These are phyloP conservation scores for Astyanax mexicanus DNA, from an alignment of 2,797 vertebrate species.

Conservation along the genomic window DNA sequence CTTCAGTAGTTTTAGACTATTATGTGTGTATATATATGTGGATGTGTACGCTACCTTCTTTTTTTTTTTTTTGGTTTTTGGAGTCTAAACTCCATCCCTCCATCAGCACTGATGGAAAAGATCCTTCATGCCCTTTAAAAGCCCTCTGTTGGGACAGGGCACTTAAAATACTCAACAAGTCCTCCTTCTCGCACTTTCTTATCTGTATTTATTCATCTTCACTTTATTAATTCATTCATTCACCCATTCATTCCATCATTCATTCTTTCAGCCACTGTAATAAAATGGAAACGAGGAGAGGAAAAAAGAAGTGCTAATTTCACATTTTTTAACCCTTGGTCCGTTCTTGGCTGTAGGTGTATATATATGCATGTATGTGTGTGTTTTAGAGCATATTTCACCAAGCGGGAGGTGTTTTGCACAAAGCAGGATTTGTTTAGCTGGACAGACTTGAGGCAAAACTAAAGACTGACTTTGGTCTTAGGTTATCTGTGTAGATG, in stretches of 20 bases:
- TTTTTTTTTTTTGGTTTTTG: slow-evolving; percentile 48
- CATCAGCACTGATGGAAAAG: slow-evolving; percentile 34
- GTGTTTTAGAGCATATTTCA: slow-evolving; percentile 15
- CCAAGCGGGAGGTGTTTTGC: neutral
- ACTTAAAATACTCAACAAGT: neutral
- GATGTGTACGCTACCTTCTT: no score
- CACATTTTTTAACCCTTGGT: slow-evolving; percentile 50
- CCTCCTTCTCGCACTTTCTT: slow-evolving; percentile 44
- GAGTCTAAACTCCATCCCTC: slow-evolving; percentile 28
- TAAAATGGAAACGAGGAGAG: slow-evolving; percentile 46
- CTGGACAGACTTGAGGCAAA: neutral
- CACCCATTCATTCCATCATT: slow-evolving; percentile 22
- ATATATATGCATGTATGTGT: neutral
- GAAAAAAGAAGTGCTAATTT: slow-evolving; percentile 72
- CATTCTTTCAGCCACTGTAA: slow-evolving; percentile 35
- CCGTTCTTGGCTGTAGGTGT: neutral
- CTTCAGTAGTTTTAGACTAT: neutral
- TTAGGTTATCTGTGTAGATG: neutral
- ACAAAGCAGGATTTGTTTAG: slow-evolving; percentile 1
- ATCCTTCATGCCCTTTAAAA: slow-evolving; percentile 46
- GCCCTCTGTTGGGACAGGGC: slow-evolving; percentile 36
- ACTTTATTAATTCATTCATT: slow-evolving; percentile 45
- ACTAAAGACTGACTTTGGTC: neutral
- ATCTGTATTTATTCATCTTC: slow-evolving; percentile 35
- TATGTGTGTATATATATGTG: slow-evolving; percentile 4